Evolutionary conservation across 64 coral and sea anemone species (phyloP), one percentile per base, ranked within the genome.

Genomic region (Exaiptasia diaphana): DNA sequence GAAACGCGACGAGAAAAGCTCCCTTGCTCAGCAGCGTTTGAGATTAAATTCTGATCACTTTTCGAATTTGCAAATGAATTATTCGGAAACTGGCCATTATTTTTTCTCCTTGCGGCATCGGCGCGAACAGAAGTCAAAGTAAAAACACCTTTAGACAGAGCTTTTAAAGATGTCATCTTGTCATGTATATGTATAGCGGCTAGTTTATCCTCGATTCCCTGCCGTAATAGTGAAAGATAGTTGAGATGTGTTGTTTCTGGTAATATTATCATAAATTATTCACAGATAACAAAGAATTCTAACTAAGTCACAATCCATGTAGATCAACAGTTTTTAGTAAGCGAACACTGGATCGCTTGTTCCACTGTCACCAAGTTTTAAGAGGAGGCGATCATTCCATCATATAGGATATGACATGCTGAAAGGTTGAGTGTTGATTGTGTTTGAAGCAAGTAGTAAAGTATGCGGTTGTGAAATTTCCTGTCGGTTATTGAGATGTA

Each of bases 1-100:
- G 84, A 87, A 20, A 87, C 25, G 3, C 82, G 82, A 35, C 61
- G 32, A n/a, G n/a, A n/a, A n/a, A n/a, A n/a, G n/a, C n/a, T n/a
- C n/a, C n/a, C n/a, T n/a, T n/a, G n/a, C n/a, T n/a, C n/a, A n/a
- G n/a, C n/a, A n/a, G n/a, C n/a, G n/a, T n/a, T n/a, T n/a, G n/a
- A n/a, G n/a, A n/a, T n/a, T n/a, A n/a, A n/a, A n/a, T n/a, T n/a
- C n/a, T n/a, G n/a, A n/a, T n/a, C n/a, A n/a, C n/a, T 52, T 52
- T n/a, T 52, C n/a, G 49, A 52, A n/a, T 52, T 52, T 52, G 49
- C 10, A 52, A 12, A 10, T 12, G 49, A n/a, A 52, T 52, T 52
- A 52, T 52, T n/a, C 10, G 10, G n/a, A n/a, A n/a, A 10, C 10
- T 12, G n/a, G 49, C 49, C 10, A 52, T 10, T 52, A 52, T 10